Evolutionary conservation across 2,113 vertebrate genomes (phyloP).

Genomic region (Platichthys flesus): DNA sequence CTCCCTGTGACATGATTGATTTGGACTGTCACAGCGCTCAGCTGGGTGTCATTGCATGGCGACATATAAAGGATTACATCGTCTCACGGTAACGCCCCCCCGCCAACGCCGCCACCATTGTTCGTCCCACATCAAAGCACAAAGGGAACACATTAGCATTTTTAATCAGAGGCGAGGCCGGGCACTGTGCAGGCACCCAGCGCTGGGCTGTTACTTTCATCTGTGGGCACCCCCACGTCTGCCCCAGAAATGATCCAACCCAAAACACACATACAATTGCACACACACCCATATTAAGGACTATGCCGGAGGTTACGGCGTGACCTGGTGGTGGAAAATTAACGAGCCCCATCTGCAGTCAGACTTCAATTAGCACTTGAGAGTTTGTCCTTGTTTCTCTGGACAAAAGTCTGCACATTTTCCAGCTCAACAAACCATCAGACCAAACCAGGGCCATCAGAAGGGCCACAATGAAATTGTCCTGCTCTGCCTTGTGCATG

Average conservation of each 20-base stretch:
- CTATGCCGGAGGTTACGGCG: constrained; percentile 43
- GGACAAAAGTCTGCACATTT: constrained; percentile 62
- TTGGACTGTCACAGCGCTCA: constrained; percentile 75
- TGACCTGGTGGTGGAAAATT: constrained; percentile 67
- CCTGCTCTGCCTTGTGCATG: constrained; percentile 48
- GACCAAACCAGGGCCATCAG: constrained; percentile 51
- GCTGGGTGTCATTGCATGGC: constrained; percentile 73
- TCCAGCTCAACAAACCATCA: constrained; percentile 10
- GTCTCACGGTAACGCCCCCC: constrained; percentile 62
- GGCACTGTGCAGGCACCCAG: constrained; percentile 81
- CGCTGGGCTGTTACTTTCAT: constrained; percentile 82
- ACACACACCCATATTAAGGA: constrained; percentile 39
- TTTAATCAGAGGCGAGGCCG: constrained; percentile 88
- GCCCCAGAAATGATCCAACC: constrained; percentile 49
- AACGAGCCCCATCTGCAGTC: constrained; percentile 72
- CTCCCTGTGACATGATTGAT: constrained; percentile 80
- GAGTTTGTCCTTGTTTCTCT: constrained; percentile 61
- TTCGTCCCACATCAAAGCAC: constrained; percentile 92
- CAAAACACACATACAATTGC: constrained; percentile 48
- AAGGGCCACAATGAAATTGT: constrained; percentile 51
- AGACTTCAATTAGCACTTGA: constrained; percentile 73
- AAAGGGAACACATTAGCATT: constrained; percentile 89
- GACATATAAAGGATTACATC: constrained; percentile 77
- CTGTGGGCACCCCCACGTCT: constrained; percentile 54
- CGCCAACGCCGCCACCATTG: constrained; percentile 79